phyloP scores from a whole-genome alignment of 2,113 vertebrate genomes.

The Acrocephalus arundinaceus region DNA sequence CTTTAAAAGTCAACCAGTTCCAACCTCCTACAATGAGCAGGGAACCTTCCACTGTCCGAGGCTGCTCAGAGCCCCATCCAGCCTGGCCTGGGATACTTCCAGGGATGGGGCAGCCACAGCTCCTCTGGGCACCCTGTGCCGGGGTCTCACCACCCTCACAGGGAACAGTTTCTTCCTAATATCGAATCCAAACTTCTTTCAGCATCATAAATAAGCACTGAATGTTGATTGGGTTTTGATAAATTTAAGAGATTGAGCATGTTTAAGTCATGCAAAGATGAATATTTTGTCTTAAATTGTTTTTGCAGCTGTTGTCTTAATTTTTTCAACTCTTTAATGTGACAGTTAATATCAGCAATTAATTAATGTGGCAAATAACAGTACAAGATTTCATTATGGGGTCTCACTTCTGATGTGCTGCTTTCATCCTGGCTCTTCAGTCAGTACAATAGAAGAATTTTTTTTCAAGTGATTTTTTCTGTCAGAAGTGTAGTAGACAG shows the following conservation, averaged over 20 bases:
- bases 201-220: background rate
- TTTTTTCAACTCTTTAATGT: background rate
- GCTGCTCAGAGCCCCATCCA: background rate
- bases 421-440: background rate
- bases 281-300: background rate
- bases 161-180: background rate
- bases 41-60: background rate
- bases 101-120: background rate
- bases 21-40: background rate
- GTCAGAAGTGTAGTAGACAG: background rate
- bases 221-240: background rate
- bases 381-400: background rate
- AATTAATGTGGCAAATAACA: background rate
- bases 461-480: background rate
- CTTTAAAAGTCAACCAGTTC: background rate
- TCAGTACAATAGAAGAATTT: background rate
- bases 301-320: background rate
- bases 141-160: background rate
- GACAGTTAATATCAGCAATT: background rate
- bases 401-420: background rate
- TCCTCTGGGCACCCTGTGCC: background rate
- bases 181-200: background rate
- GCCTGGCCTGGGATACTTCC: background rate
- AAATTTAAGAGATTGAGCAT: background rate
- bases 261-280: background rate